A percentile compares a stretch with the other conserved stretches of the same genome.
Evolutionary conservation across 2,888 invertebrate species (phyloP).

Genomic region (Cryptocheilus praepositus): DNA sequence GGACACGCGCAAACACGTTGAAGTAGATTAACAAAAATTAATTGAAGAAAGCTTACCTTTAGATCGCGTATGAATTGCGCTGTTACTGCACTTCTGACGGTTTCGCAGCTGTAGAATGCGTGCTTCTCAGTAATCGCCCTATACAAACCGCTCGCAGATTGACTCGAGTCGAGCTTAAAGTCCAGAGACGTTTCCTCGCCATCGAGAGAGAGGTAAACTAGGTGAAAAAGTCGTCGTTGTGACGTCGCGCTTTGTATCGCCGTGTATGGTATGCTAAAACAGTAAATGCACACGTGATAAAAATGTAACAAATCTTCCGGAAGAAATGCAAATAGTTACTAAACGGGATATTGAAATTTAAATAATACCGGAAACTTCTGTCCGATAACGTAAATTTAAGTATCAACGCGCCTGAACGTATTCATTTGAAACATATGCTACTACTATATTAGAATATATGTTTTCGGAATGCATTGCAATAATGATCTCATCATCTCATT

Average conservation of each 20-base stretch:
- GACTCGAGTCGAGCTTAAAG: conserved; percentile 87
- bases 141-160: conserved; percentile 88
- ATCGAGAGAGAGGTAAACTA: conserved; percentile 83
- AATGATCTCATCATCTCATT: too few species aligned
- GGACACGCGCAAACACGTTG: not conserved
- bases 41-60: conserved; percentile 77
- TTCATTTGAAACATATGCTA: too few species aligned
- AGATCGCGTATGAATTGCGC: conserved; percentile 92
- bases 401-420: too few species aligned
- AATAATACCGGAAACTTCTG: too few species aligned
- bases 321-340: too few species aligned
- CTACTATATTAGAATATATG: too few species aligned
- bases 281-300: too few species aligned
- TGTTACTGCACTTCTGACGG: conserved; percentile 90
- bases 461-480: too few species aligned
- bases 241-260: conserved; percentile 88
- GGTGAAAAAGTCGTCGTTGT: conserved; percentile 83
- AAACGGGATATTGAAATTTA: too few species aligned
- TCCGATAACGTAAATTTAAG: too few species aligned
- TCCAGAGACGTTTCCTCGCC: conserved; percentile 83
- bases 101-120: conserved; percentile 95
- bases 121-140: conserved; percentile 93
- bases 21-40: not conserved
- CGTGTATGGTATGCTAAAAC: conserved; percentile 85
- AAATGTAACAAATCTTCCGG: too few species aligned